phyloP scores from a whole-genome alignment of 1,140 invertebrate species.

The Galleria mellonella region DNA sequence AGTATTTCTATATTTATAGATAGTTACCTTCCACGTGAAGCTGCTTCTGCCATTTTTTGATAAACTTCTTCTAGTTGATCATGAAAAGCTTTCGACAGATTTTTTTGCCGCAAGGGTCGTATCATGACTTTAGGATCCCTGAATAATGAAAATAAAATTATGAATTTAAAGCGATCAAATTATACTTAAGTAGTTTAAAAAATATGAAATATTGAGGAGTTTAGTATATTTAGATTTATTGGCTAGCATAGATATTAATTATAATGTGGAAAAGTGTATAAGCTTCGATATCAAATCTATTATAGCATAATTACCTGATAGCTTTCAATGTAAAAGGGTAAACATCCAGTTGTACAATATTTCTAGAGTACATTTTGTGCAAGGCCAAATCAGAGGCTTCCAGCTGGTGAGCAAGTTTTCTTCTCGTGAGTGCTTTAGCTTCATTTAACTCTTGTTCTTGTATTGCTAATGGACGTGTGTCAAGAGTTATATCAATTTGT shows the following conservation, averaged over 20 bases:
- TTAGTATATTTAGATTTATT: too few species aligned
- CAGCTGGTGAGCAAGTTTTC: conserved; percentile 70
- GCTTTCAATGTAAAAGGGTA: conserved; percentile 78
- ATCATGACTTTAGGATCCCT: conserved; percentile 70
- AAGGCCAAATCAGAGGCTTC: conserved; percentile 77
- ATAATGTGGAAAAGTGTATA: not conserved
- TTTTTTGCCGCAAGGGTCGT: conserved; percentile 77
- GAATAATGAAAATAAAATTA: conserved; percentile 7
- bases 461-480: conserved; percentile 77
- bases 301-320: conserved; percentile 51
- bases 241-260: too few species aligned
- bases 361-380: conserved; percentile 82
- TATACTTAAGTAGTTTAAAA: not conserved
- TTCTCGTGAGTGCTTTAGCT: conserved; percentile 76
- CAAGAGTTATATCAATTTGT: conserved; percentile 78
- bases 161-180: not conserved
- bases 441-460: conserved; percentile 76
- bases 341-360: conserved; percentile 80
- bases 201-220: not conserved
- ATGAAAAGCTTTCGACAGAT: conserved; percentile 75
- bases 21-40: conserved; percentile 67
- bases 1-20: too few species aligned
- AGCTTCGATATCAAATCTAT: too few species aligned
- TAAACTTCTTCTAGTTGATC: conserved; percentile 74
- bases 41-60: conserved; percentile 73